Conservation (phyloP, 2,113 vertebrate genomes). For the Aviceda subcristata region DNA sequence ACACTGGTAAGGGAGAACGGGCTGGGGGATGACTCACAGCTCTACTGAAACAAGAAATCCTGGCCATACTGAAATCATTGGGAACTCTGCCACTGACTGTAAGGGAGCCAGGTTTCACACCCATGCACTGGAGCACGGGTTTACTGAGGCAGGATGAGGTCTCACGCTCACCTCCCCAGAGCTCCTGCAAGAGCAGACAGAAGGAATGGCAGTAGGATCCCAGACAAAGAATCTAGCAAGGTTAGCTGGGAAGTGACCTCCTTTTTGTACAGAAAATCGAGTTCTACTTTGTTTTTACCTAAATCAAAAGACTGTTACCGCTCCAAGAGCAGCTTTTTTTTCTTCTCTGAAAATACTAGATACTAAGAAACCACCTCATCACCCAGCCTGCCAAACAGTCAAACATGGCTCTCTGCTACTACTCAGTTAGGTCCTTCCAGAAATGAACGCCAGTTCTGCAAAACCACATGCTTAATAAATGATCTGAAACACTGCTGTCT, state of each 20-base stretch:
- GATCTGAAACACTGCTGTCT: not conserved
- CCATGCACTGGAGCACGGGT: rapidly evolving
- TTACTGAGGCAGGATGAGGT: not conserved
- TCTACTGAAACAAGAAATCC: not conserved
- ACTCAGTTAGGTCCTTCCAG: not conserved
- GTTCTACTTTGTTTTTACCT: not conserved
- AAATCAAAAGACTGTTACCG: not conserved
- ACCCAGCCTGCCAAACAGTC: not conserved
- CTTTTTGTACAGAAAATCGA: not conserved
- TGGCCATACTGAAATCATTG: not conserved
- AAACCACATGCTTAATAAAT: not conserved
- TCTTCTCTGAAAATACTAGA: not conserved
- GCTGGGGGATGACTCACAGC: not conserved
- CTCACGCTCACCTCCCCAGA: not conserved
- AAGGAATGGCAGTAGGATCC: not conserved
- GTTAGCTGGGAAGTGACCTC: not conserved
- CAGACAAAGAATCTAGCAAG: not conserved
- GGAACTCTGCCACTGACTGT: not conserved
- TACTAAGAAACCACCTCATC: not conserved
- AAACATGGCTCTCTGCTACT: not conserved
- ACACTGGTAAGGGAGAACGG: not conserved
- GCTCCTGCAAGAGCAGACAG: not conserved
- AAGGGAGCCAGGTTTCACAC: not conserved
- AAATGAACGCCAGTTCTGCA: not conserved
- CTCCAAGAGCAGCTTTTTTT: not conserved